Evolutionary conservation across 2,888 invertebrate genomes (phyloP).

Genomic region (Drepanosiphum platanoidis): DNA sequence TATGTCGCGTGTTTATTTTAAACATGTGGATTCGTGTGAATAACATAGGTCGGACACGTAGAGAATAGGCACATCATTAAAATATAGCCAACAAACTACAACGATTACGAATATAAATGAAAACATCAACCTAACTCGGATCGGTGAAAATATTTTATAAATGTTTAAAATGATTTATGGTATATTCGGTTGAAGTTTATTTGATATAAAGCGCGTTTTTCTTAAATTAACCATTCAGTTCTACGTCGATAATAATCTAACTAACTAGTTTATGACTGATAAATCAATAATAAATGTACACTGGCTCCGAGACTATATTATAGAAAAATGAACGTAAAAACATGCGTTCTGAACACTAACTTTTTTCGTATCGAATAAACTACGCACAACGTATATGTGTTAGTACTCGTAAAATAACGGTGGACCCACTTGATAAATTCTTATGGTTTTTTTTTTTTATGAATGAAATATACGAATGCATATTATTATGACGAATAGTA

Average conservation of each 20-base stretch:
- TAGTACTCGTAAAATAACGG: conserved; percentile 19
- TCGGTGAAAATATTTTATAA: not conserved
- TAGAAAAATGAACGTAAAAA: not conserved
- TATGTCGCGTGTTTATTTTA: conserved; percentile 20
- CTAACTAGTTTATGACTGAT: not conserved
- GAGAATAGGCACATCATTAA: not conserved
- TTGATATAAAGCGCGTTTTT: not conserved
- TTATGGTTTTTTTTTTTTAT: not conserved
- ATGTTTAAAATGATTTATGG: not conserved
- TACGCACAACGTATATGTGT: not conserved
- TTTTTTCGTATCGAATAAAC: not conserved
- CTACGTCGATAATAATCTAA: not conserved
- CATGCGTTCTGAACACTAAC: not conserved
- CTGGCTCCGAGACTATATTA: not conserved
- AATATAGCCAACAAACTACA: not conserved
- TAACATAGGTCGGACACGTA: not conserved
- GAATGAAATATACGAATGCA: not conserved
- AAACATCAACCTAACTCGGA: not conserved
- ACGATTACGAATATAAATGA: not conserved
- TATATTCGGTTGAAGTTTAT: not conserved
- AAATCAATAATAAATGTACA: not conserved
- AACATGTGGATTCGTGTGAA: not conserved
- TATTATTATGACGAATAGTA: too few species aligned
- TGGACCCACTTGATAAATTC: conserved; percentile 18
- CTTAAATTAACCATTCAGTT: not conserved